Percentiles rank a stretch among this genome's conserved stretches.
Evolutionary conservation across 2,888 invertebrate genomes (phyloP).

Genomic region (Sycophila texana): DNA sequence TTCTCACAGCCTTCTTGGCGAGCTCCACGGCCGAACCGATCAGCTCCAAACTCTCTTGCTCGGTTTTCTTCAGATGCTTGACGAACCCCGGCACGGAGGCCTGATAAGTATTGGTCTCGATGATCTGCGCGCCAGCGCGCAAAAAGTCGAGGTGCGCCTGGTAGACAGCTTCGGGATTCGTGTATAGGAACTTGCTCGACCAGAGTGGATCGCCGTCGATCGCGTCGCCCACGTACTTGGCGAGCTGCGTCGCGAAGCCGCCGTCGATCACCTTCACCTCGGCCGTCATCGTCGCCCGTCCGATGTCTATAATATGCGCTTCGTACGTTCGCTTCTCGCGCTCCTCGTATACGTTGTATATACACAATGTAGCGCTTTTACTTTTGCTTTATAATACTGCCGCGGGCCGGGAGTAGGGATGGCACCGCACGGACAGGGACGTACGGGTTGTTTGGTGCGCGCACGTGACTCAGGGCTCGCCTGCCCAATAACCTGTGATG

Average conservation of each 20-base stretch:
- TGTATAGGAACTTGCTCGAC: constrained; percentile 89
- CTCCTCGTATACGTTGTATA: too few relatives aligned
- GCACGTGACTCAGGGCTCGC: too few relatives aligned
- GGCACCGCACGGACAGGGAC: too few relatives aligned
- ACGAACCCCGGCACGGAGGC: constrained; percentile 79
- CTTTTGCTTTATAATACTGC: too few relatives aligned
- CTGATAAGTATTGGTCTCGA: constrained; percentile 77
- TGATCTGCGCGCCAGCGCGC: constrained; percentile 90
- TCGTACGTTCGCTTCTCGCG: too few relatives aligned
- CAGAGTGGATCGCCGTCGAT: constrained; percentile 92
- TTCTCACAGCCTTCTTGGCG: constrained; percentile 84
- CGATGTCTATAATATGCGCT: too few relatives aligned
- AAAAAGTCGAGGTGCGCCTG: constrained; percentile 89
- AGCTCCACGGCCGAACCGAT: constrained; percentile 85
- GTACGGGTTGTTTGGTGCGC: too few relatives aligned
- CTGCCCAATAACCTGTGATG: too few relatives aligned
- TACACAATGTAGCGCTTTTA: too few relatives aligned
- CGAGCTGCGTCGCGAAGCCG: constrained; percentile 89
- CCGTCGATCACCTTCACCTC: constrained; percentile 79
- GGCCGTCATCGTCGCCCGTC: constrained; percentile 5
- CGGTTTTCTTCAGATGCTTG: constrained; percentile 83
- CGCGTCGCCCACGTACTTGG: constrained; percentile 84
- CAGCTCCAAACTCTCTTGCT: constrained; percentile 83
- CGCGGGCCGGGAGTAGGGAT: too few relatives aligned
- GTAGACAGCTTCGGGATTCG: constrained; percentile 87